Conservation (phyloP, 2,113 vertebrate genomes). For the Antigone vipio region DNA sequence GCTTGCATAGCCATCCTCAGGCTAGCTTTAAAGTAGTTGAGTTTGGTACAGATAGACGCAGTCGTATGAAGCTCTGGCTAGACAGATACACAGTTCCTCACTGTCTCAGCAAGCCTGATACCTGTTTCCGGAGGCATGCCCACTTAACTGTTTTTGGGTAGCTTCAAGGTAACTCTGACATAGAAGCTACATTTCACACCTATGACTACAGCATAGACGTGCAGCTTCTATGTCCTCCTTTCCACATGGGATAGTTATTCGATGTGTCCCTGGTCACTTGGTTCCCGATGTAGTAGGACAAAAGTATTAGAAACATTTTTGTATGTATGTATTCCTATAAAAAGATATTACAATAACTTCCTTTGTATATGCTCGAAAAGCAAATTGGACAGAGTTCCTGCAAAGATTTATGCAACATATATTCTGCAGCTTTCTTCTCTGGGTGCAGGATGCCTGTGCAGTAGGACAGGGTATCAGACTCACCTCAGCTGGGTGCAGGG, state of each 20-base stretch:
- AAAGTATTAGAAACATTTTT: background rate
- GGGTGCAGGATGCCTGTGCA: background rate
- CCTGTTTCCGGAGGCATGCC: background rate
- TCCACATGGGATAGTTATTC: background rate
- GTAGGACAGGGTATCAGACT: background rate
- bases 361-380: background rate
- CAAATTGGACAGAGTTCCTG: background rate
- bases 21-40: background rate
- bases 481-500: background rate
- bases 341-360: background rate
- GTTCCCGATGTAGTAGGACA: background rate
- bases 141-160: background rate
- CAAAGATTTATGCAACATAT: background rate
- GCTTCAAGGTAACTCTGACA: background rate
- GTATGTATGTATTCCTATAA: background rate
- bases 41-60: background rate
- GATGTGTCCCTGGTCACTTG: background rate
- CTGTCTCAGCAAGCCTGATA: background rate
- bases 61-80: background rate
- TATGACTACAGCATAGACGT: background rate
- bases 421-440: background rate
- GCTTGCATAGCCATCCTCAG: background rate
- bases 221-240: background rate
- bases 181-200: background rate
- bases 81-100: accelerated